phyloP scores from a whole-genome alignment of 2,888 invertebrate genomes.

The Ophion costatus region DNA sequence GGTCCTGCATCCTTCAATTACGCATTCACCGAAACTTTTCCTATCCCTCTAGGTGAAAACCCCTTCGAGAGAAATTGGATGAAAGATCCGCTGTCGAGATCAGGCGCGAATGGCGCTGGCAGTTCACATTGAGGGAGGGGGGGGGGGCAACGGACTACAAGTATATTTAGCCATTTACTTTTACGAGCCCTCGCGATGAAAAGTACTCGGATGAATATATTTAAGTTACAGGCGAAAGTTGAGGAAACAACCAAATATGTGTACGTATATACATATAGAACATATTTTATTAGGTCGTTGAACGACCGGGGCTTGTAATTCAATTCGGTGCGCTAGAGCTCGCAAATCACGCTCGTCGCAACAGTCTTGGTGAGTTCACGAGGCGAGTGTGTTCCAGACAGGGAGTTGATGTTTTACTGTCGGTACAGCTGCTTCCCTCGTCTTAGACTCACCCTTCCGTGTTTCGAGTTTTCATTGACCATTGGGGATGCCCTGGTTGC shows the following conservation, averaged over 20 bases:
- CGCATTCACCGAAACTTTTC: neutral
- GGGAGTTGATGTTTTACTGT: slow-evolving; percentile 45
- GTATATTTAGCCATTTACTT: slow-evolving; percentile 20
- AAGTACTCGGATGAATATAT: slow-evolving; percentile 32
- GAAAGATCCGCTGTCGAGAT: neutral
- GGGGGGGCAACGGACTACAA: neutral
- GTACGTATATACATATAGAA: neutral
- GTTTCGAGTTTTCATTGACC: slow-evolving; percentile 36
- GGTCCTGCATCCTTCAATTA: neutral
- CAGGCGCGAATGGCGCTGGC: neutral
- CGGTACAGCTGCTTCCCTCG: slow-evolving; percentile 36
- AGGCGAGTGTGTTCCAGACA: slow-evolving; percentile 30
- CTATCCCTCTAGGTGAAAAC: neutral
- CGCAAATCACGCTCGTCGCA: slow-evolving; percentile 44
- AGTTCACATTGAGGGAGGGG: neutral
- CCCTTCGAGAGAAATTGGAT: neutral
- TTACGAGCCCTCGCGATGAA: slow-evolving; percentile 16
- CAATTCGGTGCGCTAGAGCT: slow-evolving; percentile 35
- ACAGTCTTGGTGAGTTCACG: slow-evolving; percentile 17
- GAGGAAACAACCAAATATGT: slow-evolving; percentile 13
- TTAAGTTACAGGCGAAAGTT: slow-evolving; percentile 4
- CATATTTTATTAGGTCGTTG: slow-evolving; percentile 49
- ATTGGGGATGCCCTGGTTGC: slow-evolving; percentile 22
- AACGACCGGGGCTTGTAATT: slow-evolving; percentile 41
- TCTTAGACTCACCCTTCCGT: neutral